Evolutionary conservation across 2,888 invertebrate genomes (phyloP).

Genomic region (Cantharis rustica): DNA sequence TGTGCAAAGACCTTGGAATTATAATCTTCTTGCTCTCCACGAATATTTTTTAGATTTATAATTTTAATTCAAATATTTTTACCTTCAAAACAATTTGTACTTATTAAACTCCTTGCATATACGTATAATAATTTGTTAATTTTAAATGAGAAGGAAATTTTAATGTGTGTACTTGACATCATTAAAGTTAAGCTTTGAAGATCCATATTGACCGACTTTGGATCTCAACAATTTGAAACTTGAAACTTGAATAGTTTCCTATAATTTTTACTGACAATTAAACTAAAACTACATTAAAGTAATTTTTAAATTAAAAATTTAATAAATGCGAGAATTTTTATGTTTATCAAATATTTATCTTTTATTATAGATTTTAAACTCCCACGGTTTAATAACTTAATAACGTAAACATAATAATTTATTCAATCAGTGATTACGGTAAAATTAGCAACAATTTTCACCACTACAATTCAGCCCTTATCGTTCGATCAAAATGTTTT

Average conservation of each 20-base stretch:
- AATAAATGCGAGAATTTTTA: neutral
- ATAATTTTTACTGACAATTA: neutral
- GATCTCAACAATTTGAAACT: neutral
- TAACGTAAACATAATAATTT: neutral
- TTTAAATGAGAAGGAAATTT: neutral
- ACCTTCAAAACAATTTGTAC: too few species aligned
- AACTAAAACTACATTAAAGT: neutral
- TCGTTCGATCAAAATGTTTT: neutral
- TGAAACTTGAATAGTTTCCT: neutral
- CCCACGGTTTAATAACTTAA: neutral
- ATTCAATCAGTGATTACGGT: neutral
- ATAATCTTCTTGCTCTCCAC: too few species aligned
- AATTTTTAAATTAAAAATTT: neutral
- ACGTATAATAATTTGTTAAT: neutral
- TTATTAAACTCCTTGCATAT: too few species aligned
- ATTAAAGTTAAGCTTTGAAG: neutral
- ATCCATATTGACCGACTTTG: neutral
- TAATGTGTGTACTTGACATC: neutral
- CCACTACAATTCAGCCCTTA: neutral
- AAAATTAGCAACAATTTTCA: neutral
- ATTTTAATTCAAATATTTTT: too few species aligned
- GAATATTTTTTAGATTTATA: too few species aligned
- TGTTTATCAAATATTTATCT: neutral
- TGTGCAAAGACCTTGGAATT: too few species aligned
- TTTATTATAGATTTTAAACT: neutral